Conservation (phyloP, 2,797 vertebrate species). For the Mallotus villosus region DNA sequence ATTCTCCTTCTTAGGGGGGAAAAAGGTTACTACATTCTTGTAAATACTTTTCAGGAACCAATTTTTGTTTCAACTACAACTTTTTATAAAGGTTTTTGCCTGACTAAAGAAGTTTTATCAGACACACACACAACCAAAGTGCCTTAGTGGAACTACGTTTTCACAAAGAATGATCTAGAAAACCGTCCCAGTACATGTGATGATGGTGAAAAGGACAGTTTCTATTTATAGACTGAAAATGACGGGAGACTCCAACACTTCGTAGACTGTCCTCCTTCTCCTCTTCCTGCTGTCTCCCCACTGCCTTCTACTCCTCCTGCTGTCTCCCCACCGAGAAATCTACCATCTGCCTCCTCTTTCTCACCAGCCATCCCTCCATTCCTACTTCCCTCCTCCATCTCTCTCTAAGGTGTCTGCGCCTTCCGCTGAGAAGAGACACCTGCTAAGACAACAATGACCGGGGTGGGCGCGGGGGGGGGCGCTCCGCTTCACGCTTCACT, state of each 20-base stretch:
- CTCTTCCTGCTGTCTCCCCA: conserved; percentile 22
- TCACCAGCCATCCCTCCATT: background rate
- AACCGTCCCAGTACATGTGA: background rate
- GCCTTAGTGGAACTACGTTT: background rate
- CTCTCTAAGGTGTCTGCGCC: background rate
- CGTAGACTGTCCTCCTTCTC: conserved; percentile 10
- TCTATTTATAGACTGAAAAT: background rate
- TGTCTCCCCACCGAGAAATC: conserved; percentile 16
- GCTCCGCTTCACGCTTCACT: background rate
- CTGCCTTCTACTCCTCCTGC: conserved; percentile 21
- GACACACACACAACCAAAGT: too few species aligned
- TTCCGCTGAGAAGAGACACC: conserved; percentile 46
- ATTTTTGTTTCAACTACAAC: too few species aligned
- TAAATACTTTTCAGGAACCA: too few species aligned
- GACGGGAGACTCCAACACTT: conserved; percentile 26
- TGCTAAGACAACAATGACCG: conserved; percentile 34
- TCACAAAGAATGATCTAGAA: background rate
- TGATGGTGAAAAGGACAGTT: background rate
- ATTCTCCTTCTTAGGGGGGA: too few species aligned
- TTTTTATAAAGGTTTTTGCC: too few species aligned
- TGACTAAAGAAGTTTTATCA: too few species aligned
- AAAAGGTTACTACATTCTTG: too few species aligned
- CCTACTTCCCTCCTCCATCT: background rate
- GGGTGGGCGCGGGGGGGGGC: background rate
- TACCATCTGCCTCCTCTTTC: conserved; percentile 43